Evolutionary conservation across 2,888 invertebrate genomes (phyloP).

Genomic region (Eristalis intricaria): DNA sequence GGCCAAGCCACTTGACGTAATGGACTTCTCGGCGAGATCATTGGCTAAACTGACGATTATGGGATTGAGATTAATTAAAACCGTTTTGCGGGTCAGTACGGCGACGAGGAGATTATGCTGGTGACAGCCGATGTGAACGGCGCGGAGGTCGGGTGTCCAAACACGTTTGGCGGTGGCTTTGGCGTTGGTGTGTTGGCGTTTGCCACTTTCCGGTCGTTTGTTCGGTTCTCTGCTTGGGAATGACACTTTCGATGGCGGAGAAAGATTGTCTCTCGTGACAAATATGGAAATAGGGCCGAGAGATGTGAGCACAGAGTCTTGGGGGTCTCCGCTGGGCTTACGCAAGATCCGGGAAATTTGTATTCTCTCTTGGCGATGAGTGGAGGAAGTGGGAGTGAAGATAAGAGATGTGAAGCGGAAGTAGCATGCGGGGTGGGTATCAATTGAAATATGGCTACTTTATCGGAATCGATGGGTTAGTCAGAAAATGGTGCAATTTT

Average conservation of each 20-base stretch:
- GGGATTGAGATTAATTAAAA: constrained; percentile 21
- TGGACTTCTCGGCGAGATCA: constrained; percentile 19
- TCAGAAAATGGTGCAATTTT: too few species aligned
- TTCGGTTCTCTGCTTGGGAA: not conserved
- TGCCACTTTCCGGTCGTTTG: constrained; percentile 1
- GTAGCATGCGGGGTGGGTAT: not conserved
- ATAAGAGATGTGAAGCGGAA: not conserved
- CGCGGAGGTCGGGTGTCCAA: not conserved
- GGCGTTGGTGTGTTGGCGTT: constrained; percentile 19
- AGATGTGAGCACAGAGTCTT: not conserved
- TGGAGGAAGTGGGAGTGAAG: not conserved
- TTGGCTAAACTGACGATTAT: constrained; percentile 45
- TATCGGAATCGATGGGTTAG: not conserved
- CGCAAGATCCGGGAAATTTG: constrained; percentile 10
- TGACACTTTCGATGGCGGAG: not conserved
- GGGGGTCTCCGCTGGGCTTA: not conserved
- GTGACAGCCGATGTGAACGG: not conserved
- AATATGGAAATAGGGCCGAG: constrained; percentile 7
- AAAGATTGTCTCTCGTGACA: not conserved
- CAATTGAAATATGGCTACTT: not conserved
- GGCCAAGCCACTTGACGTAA: constrained; percentile 24
- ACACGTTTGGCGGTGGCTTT: not conserved
- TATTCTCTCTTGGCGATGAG: not conserved
- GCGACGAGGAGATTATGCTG: not conserved
- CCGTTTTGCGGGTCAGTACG: not conserved